Evolutionary conservation across 2,113 vertebrate genomes (phyloP).

Genomic region (Polypterus senegalus): DNA sequence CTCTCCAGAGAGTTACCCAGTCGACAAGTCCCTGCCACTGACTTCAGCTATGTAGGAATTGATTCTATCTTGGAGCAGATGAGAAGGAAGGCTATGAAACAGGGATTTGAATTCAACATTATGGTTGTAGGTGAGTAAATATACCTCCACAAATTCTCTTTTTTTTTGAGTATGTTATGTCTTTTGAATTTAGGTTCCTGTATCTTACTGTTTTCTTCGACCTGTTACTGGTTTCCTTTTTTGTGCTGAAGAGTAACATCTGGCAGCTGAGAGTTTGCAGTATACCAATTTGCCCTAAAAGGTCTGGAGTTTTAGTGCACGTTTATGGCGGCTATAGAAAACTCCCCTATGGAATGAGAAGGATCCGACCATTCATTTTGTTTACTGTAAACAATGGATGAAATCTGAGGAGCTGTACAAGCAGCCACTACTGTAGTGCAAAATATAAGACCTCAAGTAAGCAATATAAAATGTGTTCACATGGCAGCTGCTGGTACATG

Average conservation of each 20-base stretch:
- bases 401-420: too few relatives aligned
- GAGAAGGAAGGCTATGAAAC: conserved; percentile 96
- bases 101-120: conserved; percentile 95
- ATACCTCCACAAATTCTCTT: too few relatives aligned
- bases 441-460: too few relatives aligned
- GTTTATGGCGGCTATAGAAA: neutral
- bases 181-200: neutral
- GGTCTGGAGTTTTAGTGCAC: conserved; percentile 1
- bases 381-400: too few relatives aligned
- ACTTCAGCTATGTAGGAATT: conserved; percentile 90
- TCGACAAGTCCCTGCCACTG: conserved; percentile 48
- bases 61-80: conserved; percentile 96
- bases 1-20: conserved; percentile 36
- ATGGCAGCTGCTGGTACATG: too few relatives aligned
- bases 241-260: neutral
- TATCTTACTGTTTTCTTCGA: neutral
- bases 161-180: neutral
- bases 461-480: too few relatives aligned
- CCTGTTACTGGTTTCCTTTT: rapidly evolving
- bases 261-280: too few relatives aligned
- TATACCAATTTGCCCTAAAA: neutral
- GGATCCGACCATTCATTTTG: too few relatives aligned
- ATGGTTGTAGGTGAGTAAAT: conserved; percentile 88
- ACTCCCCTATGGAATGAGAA: too few relatives aligned
- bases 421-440: too few relatives aligned